These are phyloP conservation scores for Acronicta alni DNA, from an alignment of 2,888 invertebrate species.

Conservation along the genomic window DNA sequence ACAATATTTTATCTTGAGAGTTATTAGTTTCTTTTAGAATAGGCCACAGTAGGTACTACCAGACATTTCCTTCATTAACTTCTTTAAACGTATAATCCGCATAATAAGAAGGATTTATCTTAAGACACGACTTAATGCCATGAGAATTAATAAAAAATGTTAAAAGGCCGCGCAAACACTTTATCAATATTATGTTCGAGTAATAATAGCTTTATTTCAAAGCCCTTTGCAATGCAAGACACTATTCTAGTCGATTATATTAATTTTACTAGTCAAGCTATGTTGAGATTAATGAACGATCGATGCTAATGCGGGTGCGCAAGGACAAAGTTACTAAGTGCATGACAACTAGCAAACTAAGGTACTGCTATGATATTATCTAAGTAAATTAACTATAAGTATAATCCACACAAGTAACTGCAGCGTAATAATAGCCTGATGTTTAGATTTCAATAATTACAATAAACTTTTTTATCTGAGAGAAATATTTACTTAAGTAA, in stretches of 20 bases:
- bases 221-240: slow-evolving; percentile 6
- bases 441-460: no score
- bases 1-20: slow-evolving; percentile 1
- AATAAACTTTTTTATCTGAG: no score
- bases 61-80: no score
- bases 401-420: slow-evolving; percentile 20
- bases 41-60: no score
- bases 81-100: no score
- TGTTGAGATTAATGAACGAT: slow-evolving; percentile 58
- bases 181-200: neutral
- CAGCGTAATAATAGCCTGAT: slow-evolving; percentile 6
- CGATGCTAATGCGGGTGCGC: slow-evolving; percentile 51
- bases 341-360: slow-evolving; percentile 39
- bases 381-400: slow-evolving; percentile 22
- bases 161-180: neutral
- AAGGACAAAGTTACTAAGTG: slow-evolving; percentile 53
- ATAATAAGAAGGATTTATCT: no score
- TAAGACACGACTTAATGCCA: no score
- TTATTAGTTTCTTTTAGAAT: neutral
- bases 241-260: slow-evolving; percentile 26
- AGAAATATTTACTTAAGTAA: no score
- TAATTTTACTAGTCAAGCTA: slow-evolving; percentile 39
- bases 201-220: neutral
- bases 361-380: slow-evolving; percentile 17
- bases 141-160: neutral